These are phyloP conservation scores for Potorous gilbertii DNA, from an alignment of 2,797 vertebrate species.

Conservation along the genomic window DNA sequence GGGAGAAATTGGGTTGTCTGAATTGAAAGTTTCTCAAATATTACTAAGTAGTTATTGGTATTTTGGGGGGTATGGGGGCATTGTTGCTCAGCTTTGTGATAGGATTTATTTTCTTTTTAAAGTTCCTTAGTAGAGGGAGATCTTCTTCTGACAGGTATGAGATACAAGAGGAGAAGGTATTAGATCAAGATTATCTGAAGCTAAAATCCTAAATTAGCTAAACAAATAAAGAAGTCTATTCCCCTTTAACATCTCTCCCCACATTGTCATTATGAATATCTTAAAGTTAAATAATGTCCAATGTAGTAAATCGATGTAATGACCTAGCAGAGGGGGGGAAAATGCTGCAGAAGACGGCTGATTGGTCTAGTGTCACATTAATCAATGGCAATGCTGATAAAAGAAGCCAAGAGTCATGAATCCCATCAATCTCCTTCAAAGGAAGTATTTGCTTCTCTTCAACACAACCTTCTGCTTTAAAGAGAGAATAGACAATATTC, in stretches of 20 bases:
- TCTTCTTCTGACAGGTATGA: background rate
- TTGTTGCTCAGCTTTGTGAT: background rate
- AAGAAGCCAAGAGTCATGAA: background rate
- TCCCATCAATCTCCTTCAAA: background rate
- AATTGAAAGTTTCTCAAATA: background rate
- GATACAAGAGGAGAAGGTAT: background rate
- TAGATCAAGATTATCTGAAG: background rate
- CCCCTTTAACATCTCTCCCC: background rate
- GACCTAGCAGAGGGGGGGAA: background rate
- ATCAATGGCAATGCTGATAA: background rate
- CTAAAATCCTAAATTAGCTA: background rate
- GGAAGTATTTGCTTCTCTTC: background rate
- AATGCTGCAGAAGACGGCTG: background rate
- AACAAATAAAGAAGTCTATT: background rate
- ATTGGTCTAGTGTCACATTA: background rate
- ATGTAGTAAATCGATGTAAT: background rate
- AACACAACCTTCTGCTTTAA: background rate
- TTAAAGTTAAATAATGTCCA: background rate
- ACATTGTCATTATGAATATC: background rate
- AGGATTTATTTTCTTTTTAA: background rate
- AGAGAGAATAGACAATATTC: constrained; percentile 45
- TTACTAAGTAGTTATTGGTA: background rate
- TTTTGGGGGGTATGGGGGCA: background rate
- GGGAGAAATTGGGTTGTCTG: background rate
- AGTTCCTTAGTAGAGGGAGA: background rate